Evolutionary conservation across 2,888 invertebrate species (phyloP).

Genomic region (Drosophila aldrichi): DNA sequence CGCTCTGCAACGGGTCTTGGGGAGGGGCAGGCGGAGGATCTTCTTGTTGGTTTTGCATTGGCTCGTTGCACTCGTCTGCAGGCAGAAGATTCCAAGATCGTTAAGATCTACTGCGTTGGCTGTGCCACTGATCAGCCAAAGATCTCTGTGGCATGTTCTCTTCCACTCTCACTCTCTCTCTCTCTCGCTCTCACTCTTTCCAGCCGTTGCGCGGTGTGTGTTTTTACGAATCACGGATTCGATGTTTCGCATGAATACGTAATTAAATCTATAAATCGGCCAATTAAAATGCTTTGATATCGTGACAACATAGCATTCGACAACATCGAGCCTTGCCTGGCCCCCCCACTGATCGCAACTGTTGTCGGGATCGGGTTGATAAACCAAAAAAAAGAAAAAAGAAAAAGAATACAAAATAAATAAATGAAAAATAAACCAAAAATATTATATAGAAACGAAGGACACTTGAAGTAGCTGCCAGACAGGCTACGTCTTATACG

Average conservation of each 20-base stretch:
- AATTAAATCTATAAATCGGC: slow-evolving; percentile 86
- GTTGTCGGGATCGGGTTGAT: slow-evolving; percentile 28
- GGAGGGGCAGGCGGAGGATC: slow-evolving; percentile 41
- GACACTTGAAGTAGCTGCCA: slow-evolving; percentile 8
- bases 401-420: background rate
- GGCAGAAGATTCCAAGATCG: slow-evolving; percentile 66
- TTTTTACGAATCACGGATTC: slow-evolving; percentile 86
- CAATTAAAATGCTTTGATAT: slow-evolving; percentile 86
- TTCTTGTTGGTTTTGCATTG: slow-evolving; percentile 27
- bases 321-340: slow-evolving; percentile 65
- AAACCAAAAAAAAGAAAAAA: slow-evolving; percentile 23
- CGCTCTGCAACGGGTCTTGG: slow-evolving; percentile 42
- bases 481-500: background rate
- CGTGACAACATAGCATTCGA: slow-evolving; percentile 85
- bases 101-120: slow-evolving; percentile 79
- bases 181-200: background rate
- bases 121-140: slow-evolving; percentile 56
- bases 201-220: slow-evolving; percentile 82
- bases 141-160: slow-evolving; percentile 54
- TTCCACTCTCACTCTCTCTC: slow-evolving; percentile 28
- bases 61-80: slow-evolving; percentile 14
- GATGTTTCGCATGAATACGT: slow-evolving; percentile 86
- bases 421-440: slow-evolving; percentile 54
- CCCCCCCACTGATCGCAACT: slow-evolving; percentile 31
- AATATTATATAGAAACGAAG: slow-evolving; percentile 62